These are phyloP conservation scores for Suncus etruscus DNA, from an alignment of 2,113 vertebrate genomes.

Conservation along the genomic window DNA sequence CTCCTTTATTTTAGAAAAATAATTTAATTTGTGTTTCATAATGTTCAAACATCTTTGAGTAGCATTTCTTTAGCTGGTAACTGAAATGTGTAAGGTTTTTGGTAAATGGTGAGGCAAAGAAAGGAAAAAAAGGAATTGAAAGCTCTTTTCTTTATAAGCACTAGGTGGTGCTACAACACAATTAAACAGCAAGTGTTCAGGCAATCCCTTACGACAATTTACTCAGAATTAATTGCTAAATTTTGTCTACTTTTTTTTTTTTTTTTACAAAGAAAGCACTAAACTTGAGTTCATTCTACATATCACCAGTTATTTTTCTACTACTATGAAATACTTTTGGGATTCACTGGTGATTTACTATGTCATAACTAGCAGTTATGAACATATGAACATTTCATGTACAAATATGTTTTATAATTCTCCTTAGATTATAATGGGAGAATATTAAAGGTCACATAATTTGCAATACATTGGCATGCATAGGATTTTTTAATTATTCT, in stretches of 20 bases:
- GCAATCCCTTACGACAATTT: not conserved
- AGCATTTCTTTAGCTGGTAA: not conserved
- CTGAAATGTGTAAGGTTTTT: not conserved
- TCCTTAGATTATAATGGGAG: slow-evolving; percentile 28
- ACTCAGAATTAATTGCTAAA: slow-evolving; percentile 33
- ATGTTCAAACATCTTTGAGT: slow-evolving; percentile 24
- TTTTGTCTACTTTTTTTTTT: not conserved
- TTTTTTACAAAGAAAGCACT: not conserved
- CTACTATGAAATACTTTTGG: not conserved
- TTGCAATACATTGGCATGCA: slow-evolving; percentile 4
- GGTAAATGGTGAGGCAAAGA: not conserved
- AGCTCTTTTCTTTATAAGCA: slow-evolving; percentile 53
- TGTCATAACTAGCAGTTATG: not conserved
- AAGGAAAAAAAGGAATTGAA: not conserved
- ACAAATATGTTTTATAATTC: not conserved
- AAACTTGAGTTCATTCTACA: slow-evolving; percentile 30
- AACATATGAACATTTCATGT: not conserved
- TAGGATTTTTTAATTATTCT: not conserved
- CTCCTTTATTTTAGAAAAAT: slow-evolving; percentile 11
- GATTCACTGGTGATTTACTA: slow-evolving; percentile 36
- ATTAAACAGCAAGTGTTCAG: not conserved
- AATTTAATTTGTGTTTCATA: slow-evolving; percentile 35
- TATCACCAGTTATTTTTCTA: not conserved
- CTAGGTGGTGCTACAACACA: slow-evolving; percentile 86
- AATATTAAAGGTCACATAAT: slow-evolving; percentile 26